phyloP scores from a whole-genome alignment of 2,113 vertebrate genomes.

The Dipodomys spectabilis region DNA sequence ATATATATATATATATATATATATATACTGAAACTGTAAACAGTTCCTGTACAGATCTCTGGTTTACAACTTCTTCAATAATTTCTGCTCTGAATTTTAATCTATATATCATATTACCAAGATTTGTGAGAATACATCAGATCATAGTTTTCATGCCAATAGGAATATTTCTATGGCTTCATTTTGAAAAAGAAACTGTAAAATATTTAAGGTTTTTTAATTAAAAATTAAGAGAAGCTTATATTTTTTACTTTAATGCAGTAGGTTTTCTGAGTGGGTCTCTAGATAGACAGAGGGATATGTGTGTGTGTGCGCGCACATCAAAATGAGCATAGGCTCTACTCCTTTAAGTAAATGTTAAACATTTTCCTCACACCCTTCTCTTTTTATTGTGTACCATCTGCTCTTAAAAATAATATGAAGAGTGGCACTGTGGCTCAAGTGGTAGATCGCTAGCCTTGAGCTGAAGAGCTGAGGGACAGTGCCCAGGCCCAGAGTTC shows the following conservation, averaged over 20 bases:
- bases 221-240: not conserved
- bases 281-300: no score
- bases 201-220: not conserved
- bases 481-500: no score
- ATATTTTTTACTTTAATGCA: not conserved
- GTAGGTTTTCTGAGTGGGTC: not conserved
- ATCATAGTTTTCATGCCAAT: not conserved
- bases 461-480: no score
- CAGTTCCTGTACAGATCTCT: not conserved
- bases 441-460: no score
- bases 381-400: not conserved
- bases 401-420: conserved; percentile 9
- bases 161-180: conserved; percentile 48
- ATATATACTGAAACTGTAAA: not conserved
- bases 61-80: not conserved
- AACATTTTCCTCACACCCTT: not conserved
- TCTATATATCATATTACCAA: conserved; percentile 9
- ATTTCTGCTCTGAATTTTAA: not conserved
- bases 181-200: not conserved
- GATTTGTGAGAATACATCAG: not conserved
- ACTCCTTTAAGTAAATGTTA: conserved; percentile 52
- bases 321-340: not conserved
- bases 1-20: no score
- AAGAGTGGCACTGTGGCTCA: no score
- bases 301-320: not conserved